Conservation (phyloP, 2,113 vertebrate genomes). For the Platanista minor region DNA sequence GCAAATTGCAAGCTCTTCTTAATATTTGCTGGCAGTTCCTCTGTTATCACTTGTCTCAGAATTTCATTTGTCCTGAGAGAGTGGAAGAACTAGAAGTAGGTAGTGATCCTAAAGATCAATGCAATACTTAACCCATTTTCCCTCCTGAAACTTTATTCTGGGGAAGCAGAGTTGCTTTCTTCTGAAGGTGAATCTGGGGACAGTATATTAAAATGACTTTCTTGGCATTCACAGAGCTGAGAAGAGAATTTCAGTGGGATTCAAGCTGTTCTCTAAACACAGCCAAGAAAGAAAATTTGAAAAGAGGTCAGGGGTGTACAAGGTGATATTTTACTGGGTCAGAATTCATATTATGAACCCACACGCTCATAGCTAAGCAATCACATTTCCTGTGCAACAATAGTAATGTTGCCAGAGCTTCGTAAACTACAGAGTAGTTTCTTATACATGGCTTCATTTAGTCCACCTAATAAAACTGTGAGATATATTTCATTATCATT, state of each 20-base stretch:
- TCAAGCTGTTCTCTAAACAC: conserved; percentile 40
- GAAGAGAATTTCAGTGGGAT: not conserved
- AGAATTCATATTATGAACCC: not conserved
- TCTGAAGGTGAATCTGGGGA: conserved; percentile 3
- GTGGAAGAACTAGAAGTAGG: not conserved
- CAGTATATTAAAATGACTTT: conserved; percentile 24
- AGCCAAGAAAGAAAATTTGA: conserved; percentile 45
- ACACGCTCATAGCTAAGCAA: not conserved
- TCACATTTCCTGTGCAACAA: not conserved
- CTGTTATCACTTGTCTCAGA: not conserved
- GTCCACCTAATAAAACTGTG: not conserved
- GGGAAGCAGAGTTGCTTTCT: not conserved
- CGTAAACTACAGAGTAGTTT: not conserved
- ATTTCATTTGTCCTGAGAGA: not conserved
- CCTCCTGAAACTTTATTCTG: not conserved
- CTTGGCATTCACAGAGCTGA: conserved; percentile 15
- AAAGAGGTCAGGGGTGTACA: conserved; percentile 45
- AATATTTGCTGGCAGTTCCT: not conserved
- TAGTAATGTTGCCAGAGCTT: not conserved
- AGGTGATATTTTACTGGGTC: conserved; percentile 50
- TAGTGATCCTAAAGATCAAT: not conserved
- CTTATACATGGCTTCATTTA: not conserved
- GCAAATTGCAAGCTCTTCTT: not conserved
- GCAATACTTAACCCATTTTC: not conserved
- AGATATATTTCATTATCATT: not conserved